phyloP scores from a whole-genome alignment of 2,888 invertebrate genomes.

The Acholoe squamosa region DNA sequence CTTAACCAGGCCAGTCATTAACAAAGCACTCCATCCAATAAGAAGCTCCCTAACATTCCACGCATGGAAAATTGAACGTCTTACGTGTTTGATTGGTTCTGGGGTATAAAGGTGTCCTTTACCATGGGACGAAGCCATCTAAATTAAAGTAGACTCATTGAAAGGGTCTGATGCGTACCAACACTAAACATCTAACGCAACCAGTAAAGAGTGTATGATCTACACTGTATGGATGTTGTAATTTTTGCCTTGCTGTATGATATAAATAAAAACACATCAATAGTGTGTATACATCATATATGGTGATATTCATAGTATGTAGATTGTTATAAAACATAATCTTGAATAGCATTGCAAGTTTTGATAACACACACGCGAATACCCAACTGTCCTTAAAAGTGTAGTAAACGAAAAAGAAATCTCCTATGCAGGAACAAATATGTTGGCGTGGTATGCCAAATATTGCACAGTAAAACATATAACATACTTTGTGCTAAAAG shows the following conservation, averaged over 20 bases:
- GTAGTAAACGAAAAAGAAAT: constrained; percentile 37
- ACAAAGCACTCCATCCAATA: not conserved
- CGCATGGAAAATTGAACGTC: not conserved
- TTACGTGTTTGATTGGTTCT: constrained; percentile 42
- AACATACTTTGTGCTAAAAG: not conserved
- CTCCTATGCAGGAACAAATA: not conserved
- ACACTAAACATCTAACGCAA: not conserved
- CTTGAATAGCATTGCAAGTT: not conserved
- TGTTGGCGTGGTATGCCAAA: not conserved
- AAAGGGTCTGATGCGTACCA: not conserved
- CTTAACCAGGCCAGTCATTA: not conserved
- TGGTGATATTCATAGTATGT: not conserved
- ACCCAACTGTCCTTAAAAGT: constrained; percentile 24
- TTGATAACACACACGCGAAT: constrained; percentile 20
- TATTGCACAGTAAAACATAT: not conserved
- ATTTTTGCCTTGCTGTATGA: not conserved
- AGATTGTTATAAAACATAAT: not conserved
- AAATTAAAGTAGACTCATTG: not conserved
- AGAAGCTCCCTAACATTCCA: not conserved
- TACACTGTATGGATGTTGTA: not conserved
- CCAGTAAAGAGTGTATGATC: not conserved
- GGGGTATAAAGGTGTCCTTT: not conserved
- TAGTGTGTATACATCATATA: not conserved
- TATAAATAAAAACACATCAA: not conserved
- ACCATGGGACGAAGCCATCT: not conserved